phyloP scores from a whole-genome alignment of 2,888 invertebrate genomes.

The Rotaria magnacalcarata region DNA sequence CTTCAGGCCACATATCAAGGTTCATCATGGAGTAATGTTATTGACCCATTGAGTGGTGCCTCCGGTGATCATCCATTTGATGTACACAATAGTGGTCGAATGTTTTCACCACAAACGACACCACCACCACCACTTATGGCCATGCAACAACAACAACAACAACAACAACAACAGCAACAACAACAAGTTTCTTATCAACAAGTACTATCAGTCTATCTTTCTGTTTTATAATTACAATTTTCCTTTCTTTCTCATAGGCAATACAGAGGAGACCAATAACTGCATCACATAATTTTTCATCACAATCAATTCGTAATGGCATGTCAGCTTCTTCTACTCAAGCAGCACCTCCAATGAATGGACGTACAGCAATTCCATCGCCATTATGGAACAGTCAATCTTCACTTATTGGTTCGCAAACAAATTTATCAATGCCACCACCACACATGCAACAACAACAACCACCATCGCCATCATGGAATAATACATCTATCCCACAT shows the following conservation, averaged over 20 bases:
- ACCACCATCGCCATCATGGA: slow-evolving; percentile 8
- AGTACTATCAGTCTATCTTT: neutral
- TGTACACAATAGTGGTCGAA: slow-evolving; percentile 11
- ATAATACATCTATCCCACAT: slow-evolving; percentile 17
- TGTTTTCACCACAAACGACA: neutral
- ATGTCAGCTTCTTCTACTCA: neutral
- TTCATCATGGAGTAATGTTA: slow-evolving; percentile 1
- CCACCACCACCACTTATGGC: slow-evolving; percentile 26
- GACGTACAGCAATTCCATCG: neutral
- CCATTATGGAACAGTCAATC: slow-evolving; percentile 31
- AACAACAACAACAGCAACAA: neutral
- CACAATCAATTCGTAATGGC: neutral
- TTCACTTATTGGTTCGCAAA: neutral
- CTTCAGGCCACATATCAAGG: slow-evolving; percentile 6
- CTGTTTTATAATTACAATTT: neutral
- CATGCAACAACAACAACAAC: slow-evolving; percentile 16
- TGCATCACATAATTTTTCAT: slow-evolving; percentile 11
- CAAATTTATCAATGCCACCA: slow-evolving; percentile 22
- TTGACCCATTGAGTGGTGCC: slow-evolving; percentile 17
- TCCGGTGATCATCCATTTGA: slow-evolving; percentile 18
- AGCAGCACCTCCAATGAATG: neutral
- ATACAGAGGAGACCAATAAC: slow-evolving; percentile 21
- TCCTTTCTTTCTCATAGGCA: neutral
- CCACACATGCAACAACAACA: slow-evolving; percentile 31
- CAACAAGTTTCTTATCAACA: slow-evolving; percentile 5